Evolutionary conservation across 1,140 invertebrate genomes (phyloP).

Genomic region (Augochlora pura): DNA sequence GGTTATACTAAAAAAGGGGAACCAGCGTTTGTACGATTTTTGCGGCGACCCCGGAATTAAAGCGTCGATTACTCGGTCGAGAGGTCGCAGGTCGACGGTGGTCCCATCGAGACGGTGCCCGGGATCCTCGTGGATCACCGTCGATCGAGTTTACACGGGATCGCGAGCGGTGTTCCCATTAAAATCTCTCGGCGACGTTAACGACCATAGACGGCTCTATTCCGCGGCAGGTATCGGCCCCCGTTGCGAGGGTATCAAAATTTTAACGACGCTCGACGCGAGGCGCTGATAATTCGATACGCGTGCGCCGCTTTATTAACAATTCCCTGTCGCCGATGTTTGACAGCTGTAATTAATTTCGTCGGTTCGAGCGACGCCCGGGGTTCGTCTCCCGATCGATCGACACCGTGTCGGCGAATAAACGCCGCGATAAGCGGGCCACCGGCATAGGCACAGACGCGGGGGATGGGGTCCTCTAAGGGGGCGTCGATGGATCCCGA

Average conservation of each 20-base stretch:
- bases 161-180: neutral
- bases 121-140: neutral
- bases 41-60: no score
- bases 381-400: constrained; percentile 12
- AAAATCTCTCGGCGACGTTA: constrained; percentile 7
- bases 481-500: neutral
- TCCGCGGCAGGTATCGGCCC: neutral
- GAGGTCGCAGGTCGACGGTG: neutral
- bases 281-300: neutral
- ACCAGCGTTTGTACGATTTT: no score
- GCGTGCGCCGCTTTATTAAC: constrained; percentile 15
- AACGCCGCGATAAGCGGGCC: neutral
- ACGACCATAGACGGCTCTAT: constrained; percentile 4
- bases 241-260: constrained; percentile 4
- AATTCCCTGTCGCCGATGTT: constrained; percentile 28
- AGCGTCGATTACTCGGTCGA: neutral
- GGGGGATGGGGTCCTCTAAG: no score
- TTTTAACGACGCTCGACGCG: constrained; percentile 8
- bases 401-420: neutral
- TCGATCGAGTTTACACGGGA: constrained; percentile 34
- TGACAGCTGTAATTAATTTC: constrained; percentile 34
- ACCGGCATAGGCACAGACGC: no score
- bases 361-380: constrained; percentile 1
- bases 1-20: no score
- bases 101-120: no score